Evolutionary conservation across 2,113 vertebrate genomes (phyloP), one percentile per base, ranked within the genome.

Genomic region (Macaca fascicularis): DNA sequence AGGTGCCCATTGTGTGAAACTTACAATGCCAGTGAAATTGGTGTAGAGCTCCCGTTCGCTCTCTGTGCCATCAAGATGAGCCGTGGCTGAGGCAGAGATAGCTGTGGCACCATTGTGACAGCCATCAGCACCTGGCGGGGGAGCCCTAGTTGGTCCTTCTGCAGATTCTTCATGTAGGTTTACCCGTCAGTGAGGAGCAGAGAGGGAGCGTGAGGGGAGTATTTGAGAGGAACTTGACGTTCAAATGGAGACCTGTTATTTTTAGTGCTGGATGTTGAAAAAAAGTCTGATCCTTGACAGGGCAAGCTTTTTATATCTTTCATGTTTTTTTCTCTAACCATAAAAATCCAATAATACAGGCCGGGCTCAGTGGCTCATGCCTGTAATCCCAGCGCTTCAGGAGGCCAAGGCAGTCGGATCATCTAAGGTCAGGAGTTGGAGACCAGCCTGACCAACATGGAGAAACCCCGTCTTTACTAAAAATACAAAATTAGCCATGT

Each of bases 101-200:
- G 12, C 12, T 0, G 6, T 22, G 32, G 30, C 3, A 0, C 48
- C 38, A 3, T 76, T 2, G 45, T 19, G 22, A 35, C 8, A 27
- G 80, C 27, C 35, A 12, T 43, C 17, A 35, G 45, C 45, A 40
- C 38, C 40, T 48, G 86, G 6, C 0, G 1, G 19, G 76, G 40
- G 38, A 43, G 80, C 10, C 27, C 55, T 25, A 3, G 0, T 16
- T 32, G 64, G 13, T 59, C 78, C 70, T 75, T 35, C 61, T 74
- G 27, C 3, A 2, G 20, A 27, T 35, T 67, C n/a, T 52, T 87
- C 10, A 2, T 64, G 30, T 35, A 12, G 19, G 8, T 90, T 95
- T 93, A 40, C 20, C 69, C 11, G 10, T 14, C 72, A 61, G 35
- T 45, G n/a, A 59, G 64, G 59, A 45, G 55, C 55, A 17, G 10